Conservation (phyloP, 2,113 vertebrate genomes). For the Crotalus viridis region DNA sequence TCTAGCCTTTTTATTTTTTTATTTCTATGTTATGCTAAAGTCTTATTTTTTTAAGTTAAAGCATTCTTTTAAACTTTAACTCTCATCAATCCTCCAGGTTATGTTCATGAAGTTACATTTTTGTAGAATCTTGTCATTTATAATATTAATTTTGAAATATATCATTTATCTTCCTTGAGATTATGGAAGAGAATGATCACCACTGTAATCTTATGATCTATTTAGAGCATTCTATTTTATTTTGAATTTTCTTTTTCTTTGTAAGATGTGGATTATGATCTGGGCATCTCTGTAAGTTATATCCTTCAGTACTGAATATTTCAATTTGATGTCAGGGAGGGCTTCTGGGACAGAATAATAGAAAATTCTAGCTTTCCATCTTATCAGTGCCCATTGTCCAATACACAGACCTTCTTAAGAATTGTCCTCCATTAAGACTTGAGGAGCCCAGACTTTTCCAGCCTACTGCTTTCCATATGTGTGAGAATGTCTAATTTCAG, state of each 20-base stretch:
- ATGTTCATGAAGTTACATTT: not conserved
- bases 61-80: not conserved
- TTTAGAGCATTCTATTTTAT: not conserved
- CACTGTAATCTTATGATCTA: not conserved
- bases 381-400: not conserved
- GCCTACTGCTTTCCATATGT: not conserved
- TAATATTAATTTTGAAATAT: not conserved
- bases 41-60: not conserved
- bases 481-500: not conserved
- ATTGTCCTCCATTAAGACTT: not conserved
- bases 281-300: not conserved
- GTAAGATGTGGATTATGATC: not conserved
- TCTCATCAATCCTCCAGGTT: not conserved
- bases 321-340: not conserved
- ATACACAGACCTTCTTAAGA: not conserved
- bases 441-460: not conserved
- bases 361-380: not conserved
- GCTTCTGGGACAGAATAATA: not conserved
- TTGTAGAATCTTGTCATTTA: not conserved
- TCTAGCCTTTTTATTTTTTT: not conserved
- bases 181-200: not conserved
- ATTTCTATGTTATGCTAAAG: not conserved
- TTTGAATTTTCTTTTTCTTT: not conserved
- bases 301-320: not conserved
- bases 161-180: not conserved